A percentile compares a stretch with the other conserved stretches of the same genome.
These are phyloP conservation scores for Phataginus tetradactyla DNA, from an alignment of 2,797 vertebrate species.

Conservation along the genomic window DNA sequence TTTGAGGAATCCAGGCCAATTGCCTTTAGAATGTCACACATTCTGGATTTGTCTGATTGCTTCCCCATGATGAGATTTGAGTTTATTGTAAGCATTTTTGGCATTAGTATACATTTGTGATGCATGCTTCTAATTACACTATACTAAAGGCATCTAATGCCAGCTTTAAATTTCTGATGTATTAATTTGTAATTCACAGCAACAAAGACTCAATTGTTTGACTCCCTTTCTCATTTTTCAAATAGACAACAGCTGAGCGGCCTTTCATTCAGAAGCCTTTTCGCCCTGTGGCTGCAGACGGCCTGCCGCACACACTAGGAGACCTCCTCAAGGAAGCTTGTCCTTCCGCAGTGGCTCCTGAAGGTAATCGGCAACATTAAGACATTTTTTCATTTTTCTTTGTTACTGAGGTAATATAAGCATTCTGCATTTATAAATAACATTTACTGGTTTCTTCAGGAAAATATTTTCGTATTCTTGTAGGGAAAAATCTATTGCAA, in stretches of 20 bases:
- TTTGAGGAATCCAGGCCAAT: not conserved
- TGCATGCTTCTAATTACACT: not conserved
- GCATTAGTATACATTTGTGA: not conserved
- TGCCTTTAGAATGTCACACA: not conserved
- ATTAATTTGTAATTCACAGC: not conserved
- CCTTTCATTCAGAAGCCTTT: constrained; percentile 98
- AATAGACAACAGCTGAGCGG: constrained; percentile 92
- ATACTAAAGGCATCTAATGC: not conserved
- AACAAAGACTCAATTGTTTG: constrained; percentile 24
- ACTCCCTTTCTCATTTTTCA: constrained; percentile 64
- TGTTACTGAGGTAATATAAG: not conserved
- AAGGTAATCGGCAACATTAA: constrained; percentile 87
- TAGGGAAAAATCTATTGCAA: constrained; percentile 17
- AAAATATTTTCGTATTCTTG: constrained; percentile 43
- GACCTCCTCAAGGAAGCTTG: constrained; percentile 95
- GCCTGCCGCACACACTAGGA: constrained; percentile 92
- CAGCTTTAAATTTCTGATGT: constrained; percentile 25
- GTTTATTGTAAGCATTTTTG: constrained; percentile 1
- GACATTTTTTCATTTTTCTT: not conserved
- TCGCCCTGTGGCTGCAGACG: constrained; percentile 94
- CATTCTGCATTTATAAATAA: not conserved
- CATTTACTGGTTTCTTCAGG: not conserved
- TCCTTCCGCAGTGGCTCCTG: constrained; percentile 90
- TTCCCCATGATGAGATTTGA: not conserved
- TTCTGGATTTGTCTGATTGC: not conserved